Evolutionary conservation across 2,113 vertebrate genomes (phyloP).

Genomic region (Pungitius pungitius): DNA sequence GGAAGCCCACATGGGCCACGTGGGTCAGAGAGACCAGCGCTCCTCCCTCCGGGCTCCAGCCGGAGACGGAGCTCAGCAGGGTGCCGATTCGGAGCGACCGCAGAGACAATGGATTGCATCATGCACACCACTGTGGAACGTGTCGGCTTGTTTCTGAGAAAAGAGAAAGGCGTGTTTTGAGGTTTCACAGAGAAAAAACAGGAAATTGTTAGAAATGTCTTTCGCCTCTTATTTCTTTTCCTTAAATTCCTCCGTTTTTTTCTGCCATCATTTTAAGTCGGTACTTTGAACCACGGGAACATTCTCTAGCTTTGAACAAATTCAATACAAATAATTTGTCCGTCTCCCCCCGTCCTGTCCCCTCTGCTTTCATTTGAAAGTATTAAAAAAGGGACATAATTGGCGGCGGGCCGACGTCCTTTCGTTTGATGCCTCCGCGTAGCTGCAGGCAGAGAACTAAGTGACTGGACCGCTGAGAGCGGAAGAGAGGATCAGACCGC

Average conservation of each 20-base stretch:
- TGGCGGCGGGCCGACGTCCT: too few species aligned
- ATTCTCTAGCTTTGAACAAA: background rate
- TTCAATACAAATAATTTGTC: background rate
- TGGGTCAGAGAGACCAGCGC: background rate
- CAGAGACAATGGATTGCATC: background rate
- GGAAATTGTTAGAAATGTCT: background rate
- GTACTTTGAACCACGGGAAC: too few species aligned
- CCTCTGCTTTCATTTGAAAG: background rate
- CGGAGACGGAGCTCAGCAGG: background rate
- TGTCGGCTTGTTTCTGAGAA: background rate
- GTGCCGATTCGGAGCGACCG: background rate
- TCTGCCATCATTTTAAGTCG: background rate
- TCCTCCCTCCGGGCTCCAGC: background rate
- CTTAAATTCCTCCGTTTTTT: background rate
- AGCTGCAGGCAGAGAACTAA: background rate
- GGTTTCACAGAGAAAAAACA: background rate
- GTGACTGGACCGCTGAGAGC: conserved; percentile 13
- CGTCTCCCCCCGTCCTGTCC: background rate
- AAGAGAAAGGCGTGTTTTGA: background rate
- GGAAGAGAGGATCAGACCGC: conserved; percentile 41
- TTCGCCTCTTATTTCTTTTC: background rate
- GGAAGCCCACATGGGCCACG: background rate
- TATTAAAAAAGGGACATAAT: background rate
- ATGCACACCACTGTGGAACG: too few species aligned
- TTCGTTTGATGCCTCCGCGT: background rate